Evolutionary conservation across 2,888 invertebrate species (phyloP), one percentile per base, ranked within the genome.

Genomic region (Orgyia antiqua): DNA sequence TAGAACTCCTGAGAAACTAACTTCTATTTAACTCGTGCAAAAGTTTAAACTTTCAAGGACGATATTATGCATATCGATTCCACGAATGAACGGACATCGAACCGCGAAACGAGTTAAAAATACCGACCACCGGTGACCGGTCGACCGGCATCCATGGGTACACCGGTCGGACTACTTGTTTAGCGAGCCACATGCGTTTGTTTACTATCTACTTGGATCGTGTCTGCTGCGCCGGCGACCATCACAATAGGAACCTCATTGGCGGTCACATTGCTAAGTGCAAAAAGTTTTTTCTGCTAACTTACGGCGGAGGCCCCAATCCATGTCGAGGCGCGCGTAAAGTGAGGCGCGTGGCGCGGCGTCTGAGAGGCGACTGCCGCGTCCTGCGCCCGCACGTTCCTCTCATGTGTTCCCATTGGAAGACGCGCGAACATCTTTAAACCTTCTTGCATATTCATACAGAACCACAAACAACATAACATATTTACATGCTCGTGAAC

Each of bases 291-390:
- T 42, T 47, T 47, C 43, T 45, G 50, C 43, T 43, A 77, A 86
- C 86, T 86, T 83, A 86, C 86, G 86, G 58, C 84, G 86, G 64
- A 86, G 80, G 76, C 86, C 86, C 86, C 86, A 86, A 69, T 86
- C 84, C 86, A 86, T 86, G 70, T 66, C 74, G 68, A 52, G 49
- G 61, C 58, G 51, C 62, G 56, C 59, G 58, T 44, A 53, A 56
- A 45, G 53, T 33, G 46, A 47, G 58, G 64, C 69, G 70, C 79
- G 76, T 78, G 74, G 68, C 75, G 75, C 76, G 74, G 66, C 76
- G 78, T 73, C 75, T 69, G 64, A 69, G 68, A 68, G 58, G 54
- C 76, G 74, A 86, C 84, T 86, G 86, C 78, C 80, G 83, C 75
- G 68, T 72, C 79, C 74, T 73, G 75, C 74, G 63, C 75, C 71